Conservation (phyloP, 2,797 vertebrate genomes). For the Hafferia zeledoni region DNA sequence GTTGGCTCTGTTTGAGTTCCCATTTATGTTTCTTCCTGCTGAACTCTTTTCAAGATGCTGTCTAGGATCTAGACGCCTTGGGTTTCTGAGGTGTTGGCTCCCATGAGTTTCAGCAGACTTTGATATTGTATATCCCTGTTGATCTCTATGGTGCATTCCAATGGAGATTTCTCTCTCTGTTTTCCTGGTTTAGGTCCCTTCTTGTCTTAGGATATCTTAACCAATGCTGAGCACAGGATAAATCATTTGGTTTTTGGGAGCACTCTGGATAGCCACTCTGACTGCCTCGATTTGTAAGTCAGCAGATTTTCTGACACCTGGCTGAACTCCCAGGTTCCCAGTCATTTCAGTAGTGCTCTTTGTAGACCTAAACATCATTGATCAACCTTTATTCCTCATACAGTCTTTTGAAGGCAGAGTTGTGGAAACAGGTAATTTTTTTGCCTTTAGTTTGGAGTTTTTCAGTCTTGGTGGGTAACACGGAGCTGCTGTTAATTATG, state of each 20-base stretch:
- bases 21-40: neutral
- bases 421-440: neutral
- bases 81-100: neutral
- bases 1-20: neutral
- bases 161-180: neutral
- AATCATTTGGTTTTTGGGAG: neutral
- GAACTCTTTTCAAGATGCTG: neutral
- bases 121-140: neutral
- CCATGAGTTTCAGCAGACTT: neutral
- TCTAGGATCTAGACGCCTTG: neutral
- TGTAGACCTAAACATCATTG: neutral
- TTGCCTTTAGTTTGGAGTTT: neutral
- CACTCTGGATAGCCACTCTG: neutral
- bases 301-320: neutral
- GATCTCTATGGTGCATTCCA: neutral
- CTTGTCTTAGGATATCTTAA: neutral
- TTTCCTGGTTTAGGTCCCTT: neutral
- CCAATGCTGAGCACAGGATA: neutral
- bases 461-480: neutral
- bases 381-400: neutral
- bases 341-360: neutral
- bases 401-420: neutral
- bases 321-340: neutral
- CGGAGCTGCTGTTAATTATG: neutral
- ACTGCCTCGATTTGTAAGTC: neutral